phyloP scores from a whole-genome alignment of 2,888 invertebrate genomes.

The Automeris io region DNA sequence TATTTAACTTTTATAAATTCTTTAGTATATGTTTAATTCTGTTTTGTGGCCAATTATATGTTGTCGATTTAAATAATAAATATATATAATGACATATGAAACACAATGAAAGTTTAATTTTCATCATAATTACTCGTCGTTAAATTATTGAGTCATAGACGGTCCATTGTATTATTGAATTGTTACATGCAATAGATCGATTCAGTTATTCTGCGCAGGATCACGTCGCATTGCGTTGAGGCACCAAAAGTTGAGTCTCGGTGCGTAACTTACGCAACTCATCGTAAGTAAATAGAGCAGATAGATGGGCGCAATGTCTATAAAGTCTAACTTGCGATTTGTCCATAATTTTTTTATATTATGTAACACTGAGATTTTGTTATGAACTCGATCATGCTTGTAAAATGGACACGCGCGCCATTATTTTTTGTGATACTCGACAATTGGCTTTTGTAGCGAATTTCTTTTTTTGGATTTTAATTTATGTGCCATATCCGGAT shows the following conservation, averaged over 20 bases:
- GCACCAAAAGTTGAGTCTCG: slow-evolving; percentile 41
- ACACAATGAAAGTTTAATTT: background rate
- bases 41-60: too few relatives aligned
- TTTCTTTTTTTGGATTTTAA: slow-evolving; percentile 1
- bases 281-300: slow-evolving; percentile 33
- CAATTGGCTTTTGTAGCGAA: slow-evolving; percentile 2
- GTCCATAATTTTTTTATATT: slow-evolving; percentile 29
- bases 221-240: slow-evolving; percentile 42
- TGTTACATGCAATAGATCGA: slow-evolving; percentile 35
- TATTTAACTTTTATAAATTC: too few relatives aligned
- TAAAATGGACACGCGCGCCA: slow-evolving; percentile 19
- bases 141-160: slow-evolving; percentile 3
- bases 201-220: slow-evolving; percentile 36
- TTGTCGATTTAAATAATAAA: too few relatives aligned
- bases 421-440: slow-evolving; percentile 2
- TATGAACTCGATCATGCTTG: slow-evolving; percentile 28
- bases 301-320: slow-evolving; percentile 38
- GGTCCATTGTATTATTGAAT: slow-evolving; percentile 19
- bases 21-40: too few relatives aligned
- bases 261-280: slow-evolving; percentile 39
- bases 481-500: background rate
- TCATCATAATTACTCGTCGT: background rate
- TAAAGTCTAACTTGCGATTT: slow-evolving; percentile 24
- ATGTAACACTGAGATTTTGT: slow-evolving; percentile 21
- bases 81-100: background rate